Percentiles rank a stretch among this genome's conserved stretches.
These are phyloP conservation scores for Cladorhizidae sp. DNA, from an alignment of 37 sponge, comb jelly and placozoan genomes.

Conservation along the genomic window DNA sequence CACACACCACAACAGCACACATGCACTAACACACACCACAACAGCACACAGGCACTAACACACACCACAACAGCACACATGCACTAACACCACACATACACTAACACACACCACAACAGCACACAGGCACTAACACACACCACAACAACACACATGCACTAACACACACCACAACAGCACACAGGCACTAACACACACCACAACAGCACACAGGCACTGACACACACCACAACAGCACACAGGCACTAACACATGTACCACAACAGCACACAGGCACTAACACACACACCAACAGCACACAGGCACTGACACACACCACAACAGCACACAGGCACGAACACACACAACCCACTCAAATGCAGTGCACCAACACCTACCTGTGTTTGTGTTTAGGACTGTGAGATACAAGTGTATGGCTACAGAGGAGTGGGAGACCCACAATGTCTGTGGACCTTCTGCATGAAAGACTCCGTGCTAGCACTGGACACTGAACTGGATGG, in stretches of 20 bases:
- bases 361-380: no score
- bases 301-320: not conserved
- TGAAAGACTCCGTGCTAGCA: constrained; percentile 76
- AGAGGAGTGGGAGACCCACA: constrained; percentile 62
- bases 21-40: no score
- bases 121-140: not conserved
- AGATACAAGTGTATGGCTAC: constrained; percentile 85
- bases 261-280: no score
- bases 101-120: no score
- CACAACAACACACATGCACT: not conserved
- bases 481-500: constrained; percentile 66
- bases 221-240: no score
- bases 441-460: constrained; percentile 72
- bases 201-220: no score
- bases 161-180: no score
- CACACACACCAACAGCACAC: not conserved
- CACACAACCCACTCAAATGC: not conserved
- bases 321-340: not conserved
- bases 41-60: no score
- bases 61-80: not conserved
- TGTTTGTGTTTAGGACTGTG: constrained; percentile 47
- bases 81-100: not conserved
- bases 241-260: no score
- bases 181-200: no score
- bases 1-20: no score